phyloP scores from a whole-genome alignment of 2,113 vertebrate species.

The Columbina picui region DNA sequence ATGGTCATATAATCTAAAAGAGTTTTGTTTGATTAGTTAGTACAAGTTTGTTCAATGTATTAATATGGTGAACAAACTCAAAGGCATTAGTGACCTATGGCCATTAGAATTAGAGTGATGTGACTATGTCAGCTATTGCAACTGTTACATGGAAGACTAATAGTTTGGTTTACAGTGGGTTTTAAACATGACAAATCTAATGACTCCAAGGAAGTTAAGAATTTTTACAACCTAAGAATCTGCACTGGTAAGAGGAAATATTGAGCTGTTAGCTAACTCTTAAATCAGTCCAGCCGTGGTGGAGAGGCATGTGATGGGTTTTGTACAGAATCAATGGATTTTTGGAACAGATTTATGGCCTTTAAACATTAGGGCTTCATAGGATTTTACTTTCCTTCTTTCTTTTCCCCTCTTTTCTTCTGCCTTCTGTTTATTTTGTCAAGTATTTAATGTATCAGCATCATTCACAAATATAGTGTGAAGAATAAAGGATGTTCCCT shows the following conservation, averaged over 20 bases:
- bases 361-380: neutral
- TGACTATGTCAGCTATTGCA: neutral
- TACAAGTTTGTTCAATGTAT: neutral
- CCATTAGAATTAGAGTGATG: accelerated
- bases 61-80: neutral
- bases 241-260: neutral
- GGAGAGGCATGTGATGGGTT: neutral
- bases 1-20: neutral
- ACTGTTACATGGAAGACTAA: neutral
- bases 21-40: neutral
- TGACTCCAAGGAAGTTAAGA: neutral
- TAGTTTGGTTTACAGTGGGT: neutral
- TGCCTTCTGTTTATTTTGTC: neutral
- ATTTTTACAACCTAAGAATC: neutral
- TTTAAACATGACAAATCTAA: neutral
- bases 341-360: neutral
- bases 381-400: neutral
- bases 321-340: neutral
- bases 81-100: neutral
- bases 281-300: neutral
- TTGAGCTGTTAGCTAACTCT: neutral
- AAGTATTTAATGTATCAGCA: neutral
- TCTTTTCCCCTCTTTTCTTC: neutral
- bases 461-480: neutral
- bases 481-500: neutral